Conservation (phyloP, 2,888 invertebrate species). For the Dromius quadrimaculatus region DNA sequence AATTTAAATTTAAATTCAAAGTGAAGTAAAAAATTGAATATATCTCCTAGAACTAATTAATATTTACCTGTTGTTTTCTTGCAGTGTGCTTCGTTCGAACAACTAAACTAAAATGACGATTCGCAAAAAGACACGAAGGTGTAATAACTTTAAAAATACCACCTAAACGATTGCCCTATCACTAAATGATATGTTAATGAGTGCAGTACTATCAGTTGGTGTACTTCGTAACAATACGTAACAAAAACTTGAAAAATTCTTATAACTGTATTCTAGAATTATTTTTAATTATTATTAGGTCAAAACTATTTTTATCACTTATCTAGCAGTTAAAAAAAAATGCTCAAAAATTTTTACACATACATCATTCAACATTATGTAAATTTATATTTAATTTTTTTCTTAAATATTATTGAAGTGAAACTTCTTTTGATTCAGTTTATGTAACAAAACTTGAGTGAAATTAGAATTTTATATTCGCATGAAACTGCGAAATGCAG, state of each 20-base stretch:
- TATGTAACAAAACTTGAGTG: too few species aligned
- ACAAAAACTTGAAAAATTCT: slow-evolving; percentile 26
- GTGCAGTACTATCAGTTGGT: slow-evolving; percentile 43
- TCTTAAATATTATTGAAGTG: too few species aligned
- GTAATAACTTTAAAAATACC: slow-evolving; percentile 45
- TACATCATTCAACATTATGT: too few species aligned
- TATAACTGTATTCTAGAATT: slow-evolving; percentile 15
- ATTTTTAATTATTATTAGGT: too few species aligned
- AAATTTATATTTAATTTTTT: too few species aligned
- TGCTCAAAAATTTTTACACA: too few species aligned
- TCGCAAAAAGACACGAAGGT: slow-evolving; percentile 31
- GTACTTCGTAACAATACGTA: slow-evolving; percentile 26
- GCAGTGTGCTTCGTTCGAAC: not conserved
- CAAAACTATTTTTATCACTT: too few species aligned
- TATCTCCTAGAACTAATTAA: not conserved
- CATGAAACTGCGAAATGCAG: too few species aligned
- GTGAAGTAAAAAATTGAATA: not conserved
- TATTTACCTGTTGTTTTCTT: slow-evolving; percentile 9
- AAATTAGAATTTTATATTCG: too few species aligned
- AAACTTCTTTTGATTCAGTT: too few species aligned
- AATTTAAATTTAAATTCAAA: not conserved
- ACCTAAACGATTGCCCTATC: slow-evolving; percentile 34
- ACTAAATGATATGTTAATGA: slow-evolving; percentile 43
- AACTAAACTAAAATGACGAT: slow-evolving; percentile 29
- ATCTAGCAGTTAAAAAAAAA: too few species aligned